These are phyloP conservation scores for Adelphocoris suturalis DNA, from an alignment of 2,888 invertebrate species.

Conservation along the genomic window DNA sequence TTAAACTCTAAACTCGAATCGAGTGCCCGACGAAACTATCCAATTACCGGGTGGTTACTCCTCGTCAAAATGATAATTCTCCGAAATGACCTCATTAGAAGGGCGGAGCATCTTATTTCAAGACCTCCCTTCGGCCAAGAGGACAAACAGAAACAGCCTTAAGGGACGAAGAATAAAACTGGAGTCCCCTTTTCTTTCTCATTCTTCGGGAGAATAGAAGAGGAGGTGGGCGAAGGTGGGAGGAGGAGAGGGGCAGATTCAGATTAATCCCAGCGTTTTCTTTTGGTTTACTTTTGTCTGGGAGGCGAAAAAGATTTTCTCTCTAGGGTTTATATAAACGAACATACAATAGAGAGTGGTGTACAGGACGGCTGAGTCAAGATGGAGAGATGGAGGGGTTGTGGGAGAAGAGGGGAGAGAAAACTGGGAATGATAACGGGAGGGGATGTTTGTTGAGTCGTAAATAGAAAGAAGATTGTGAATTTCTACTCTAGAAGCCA, in stretches of 20 bases:
- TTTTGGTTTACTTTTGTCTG: conserved; percentile 57
- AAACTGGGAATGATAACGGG: conserved; percentile 8
- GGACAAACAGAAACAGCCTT: conserved; percentile 48
- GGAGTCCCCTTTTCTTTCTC: conserved; percentile 35
- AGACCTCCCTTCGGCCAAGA: neutral
- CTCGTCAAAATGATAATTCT: conserved; percentile 58
- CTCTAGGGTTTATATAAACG: conserved; percentile 48
- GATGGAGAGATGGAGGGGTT: neutral
- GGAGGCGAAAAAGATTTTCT: conserved; percentile 51
- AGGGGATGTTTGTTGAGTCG: conserved; percentile 19
- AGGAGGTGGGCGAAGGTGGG: neutral
- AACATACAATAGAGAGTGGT: conserved; percentile 41
- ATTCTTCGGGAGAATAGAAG: conserved; percentile 14
- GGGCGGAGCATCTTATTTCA: conserved; percentile 38
- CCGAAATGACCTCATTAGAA: conserved; percentile 60
- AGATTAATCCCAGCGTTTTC: conserved; percentile 57
- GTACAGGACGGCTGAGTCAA: conserved; percentile 21
- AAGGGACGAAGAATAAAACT: conserved; percentile 28
- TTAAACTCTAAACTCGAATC: conserved; percentile 22
- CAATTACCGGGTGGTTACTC: conserved; percentile 49
- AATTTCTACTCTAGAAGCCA: conserved; percentile 15
- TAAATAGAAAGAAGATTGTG: conserved; percentile 36
- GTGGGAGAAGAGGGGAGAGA: neutral
- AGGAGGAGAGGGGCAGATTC: neutral
- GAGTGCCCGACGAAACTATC: conserved; percentile 6